A percentile compares a stretch with the other conserved stretches of the same genome.
Conservation (phyloP, 2,113 vertebrate species). For the Sinocyclocheilus maitianheensis region DNA sequence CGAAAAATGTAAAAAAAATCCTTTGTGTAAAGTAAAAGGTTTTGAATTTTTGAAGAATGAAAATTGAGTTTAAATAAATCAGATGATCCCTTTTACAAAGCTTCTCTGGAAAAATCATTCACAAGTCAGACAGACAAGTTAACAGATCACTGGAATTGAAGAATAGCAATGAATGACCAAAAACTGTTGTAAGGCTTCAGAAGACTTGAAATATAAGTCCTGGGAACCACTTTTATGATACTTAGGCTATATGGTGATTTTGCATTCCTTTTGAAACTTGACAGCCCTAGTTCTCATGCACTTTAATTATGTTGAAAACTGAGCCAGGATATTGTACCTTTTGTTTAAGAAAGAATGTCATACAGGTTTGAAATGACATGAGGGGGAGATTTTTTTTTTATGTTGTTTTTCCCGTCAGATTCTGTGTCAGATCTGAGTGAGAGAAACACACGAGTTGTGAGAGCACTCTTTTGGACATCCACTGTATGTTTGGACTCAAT, state of each 20-base stretch:
- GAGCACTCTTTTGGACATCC: background rate
- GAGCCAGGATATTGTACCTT: background rate
- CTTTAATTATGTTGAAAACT: background rate
- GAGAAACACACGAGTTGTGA: background rate
- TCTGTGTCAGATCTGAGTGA: background rate
- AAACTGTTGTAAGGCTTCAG: background rate
- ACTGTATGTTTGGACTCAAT: constrained; percentile 9
- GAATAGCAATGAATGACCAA: background rate
- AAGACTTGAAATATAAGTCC: background rate
- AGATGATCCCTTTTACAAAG: background rate
- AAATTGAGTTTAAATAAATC: background rate
- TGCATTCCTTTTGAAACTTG: background rate
- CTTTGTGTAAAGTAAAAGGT: background rate
- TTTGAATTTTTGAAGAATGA: background rate
- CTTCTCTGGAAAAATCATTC: background rate
- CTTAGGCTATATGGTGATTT: background rate
- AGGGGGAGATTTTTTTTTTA: background rate
- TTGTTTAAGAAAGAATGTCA: background rate
- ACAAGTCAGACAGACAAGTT: background rate
- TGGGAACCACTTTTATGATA: background rate
- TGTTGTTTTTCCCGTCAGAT: background rate
- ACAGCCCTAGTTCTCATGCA: background rate
- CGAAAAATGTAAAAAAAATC: background rate
- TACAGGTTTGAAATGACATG: background rate
- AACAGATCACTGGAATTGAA: background rate